These are phyloP conservation scores for Hipposideros larvatus DNA, from an alignment of 2,797 vertebrate species.

Conservation along the genomic window DNA sequence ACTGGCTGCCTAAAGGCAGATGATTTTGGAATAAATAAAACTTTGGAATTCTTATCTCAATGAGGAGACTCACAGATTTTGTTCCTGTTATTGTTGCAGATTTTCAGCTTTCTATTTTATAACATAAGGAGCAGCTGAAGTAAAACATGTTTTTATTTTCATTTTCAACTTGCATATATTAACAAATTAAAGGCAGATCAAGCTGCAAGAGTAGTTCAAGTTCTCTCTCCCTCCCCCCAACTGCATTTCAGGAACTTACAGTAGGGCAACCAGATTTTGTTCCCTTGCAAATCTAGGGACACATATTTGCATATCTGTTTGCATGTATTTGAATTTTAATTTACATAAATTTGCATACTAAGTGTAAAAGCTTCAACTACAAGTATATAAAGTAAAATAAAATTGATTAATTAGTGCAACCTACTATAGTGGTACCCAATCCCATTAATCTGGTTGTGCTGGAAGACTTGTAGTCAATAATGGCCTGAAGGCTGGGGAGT, in stretches of 20 bases:
- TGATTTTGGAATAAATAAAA: slow-evolving; percentile 82
- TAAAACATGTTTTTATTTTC: slow-evolving; percentile 85
- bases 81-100: slow-evolving; percentile 85
- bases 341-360: slow-evolving; percentile 84
- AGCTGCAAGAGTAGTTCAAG: slow-evolving; percentile 75
- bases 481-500: slow-evolving; percentile 73
- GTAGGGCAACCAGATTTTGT: slow-evolving; percentile 85
- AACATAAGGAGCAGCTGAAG: slow-evolving; percentile 76
- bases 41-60: slow-evolving; percentile 80
- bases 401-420: slow-evolving; percentile 85
- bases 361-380: slow-evolving; percentile 74
- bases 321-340: slow-evolving; percentile 84
- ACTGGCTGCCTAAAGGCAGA: slow-evolving; percentile 70
- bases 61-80: slow-evolving; percentile 83
- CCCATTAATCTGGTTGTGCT: slow-evolving; percentile 80
- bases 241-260: slow-evolving; percentile 80
- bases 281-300: slow-evolving; percentile 83
- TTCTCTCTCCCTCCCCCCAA: slow-evolving; percentile 78
- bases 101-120: slow-evolving; percentile 82
- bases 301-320: slow-evolving; percentile 84
- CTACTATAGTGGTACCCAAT: slow-evolving; percentile 77
- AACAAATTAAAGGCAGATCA: slow-evolving; percentile 85
- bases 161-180: slow-evolving; percentile 85
- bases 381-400: slow-evolving; percentile 84
- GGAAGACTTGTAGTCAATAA: slow-evolving; percentile 76